Conservation (phyloP, 2,888 invertebrate genomes). For the Amiota communis region DNA sequence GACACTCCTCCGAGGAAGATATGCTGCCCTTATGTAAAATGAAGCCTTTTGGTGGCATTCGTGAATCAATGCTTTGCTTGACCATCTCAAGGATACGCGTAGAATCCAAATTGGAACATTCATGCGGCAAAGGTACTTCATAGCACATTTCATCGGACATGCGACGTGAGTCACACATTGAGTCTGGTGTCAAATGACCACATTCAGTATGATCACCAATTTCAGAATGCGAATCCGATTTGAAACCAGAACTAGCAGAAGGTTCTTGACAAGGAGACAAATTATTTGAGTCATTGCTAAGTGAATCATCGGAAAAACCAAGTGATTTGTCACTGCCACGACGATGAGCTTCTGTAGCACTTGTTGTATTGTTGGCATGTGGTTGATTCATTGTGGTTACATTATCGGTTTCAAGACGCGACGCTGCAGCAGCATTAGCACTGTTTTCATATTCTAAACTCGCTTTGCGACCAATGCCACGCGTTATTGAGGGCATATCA, state of each 20-base stretch:
- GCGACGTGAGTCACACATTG: conserved; percentile 71
- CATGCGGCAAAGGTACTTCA: conserved; percentile 85
- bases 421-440: conserved; percentile 31
- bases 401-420: not conserved
- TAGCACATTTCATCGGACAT: conserved; percentile 75
- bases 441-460: conserved; percentile 77
- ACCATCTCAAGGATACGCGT: conserved; percentile 86
- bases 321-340: conserved; percentile 81
- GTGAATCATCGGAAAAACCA: conserved; percentile 82
- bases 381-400: not conserved
- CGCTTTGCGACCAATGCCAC: conserved; percentile 82
- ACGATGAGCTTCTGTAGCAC: conserved; percentile 73
- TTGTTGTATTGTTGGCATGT: not conserved
- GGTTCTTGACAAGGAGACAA: conserved; percentile 76
- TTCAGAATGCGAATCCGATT: conserved; percentile 76
- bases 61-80: conserved; percentile 84
- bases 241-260: conserved; percentile 78
- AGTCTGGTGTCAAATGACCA: conserved; percentile 72
- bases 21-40: conserved; percentile 74
- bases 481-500: conserved; percentile 85
- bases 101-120: conserved; percentile 85
- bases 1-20: conserved; percentile 66
- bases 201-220: conserved; percentile 75
- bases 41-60: conserved; percentile 82
- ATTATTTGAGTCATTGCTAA: conserved; percentile 79